phyloP scores from a whole-genome alignment of 2,888 invertebrate genomes.

The Cephus sareptanus region DNA sequence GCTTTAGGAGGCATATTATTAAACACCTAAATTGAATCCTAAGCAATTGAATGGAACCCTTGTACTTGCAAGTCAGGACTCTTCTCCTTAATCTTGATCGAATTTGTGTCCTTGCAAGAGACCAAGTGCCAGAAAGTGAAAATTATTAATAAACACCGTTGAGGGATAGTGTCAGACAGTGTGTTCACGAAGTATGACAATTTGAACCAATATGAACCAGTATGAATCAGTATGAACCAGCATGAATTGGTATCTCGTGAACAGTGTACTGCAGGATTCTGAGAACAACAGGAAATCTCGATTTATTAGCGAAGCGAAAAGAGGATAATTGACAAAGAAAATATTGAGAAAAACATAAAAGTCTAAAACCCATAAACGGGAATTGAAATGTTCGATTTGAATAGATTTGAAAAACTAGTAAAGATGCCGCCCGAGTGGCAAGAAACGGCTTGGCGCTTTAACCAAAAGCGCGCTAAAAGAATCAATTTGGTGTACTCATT shows the following conservation, averaged over 20 bases:
- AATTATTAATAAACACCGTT: neutral
- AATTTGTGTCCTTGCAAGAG: too few species aligned
- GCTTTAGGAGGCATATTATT: neutral
- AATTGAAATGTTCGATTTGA: neutral
- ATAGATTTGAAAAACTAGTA: neutral
- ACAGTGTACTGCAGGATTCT: neutral
- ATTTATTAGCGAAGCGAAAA: neutral
- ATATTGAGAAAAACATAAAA: neutral
- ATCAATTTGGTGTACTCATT: neutral
- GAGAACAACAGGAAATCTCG: neutral
- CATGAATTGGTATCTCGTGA: neutral
- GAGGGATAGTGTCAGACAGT: neutral
- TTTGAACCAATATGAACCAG: neutral
- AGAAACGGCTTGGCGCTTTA: neutral
- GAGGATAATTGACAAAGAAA: neutral
- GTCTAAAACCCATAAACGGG: neutral
- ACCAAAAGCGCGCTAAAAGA: conserved; percentile 9
- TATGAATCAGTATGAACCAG: neutral
- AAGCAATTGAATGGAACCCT: neutral
- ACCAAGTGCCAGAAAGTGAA: neutral
- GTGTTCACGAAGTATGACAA: neutral
- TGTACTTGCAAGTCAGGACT: neutral
- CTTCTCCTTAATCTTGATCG: too few species aligned
- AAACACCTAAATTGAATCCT: neutral
- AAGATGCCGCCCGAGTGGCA: neutral